These are phyloP conservation scores for Diadema setosum DNA, from an alignment of 35 echinoderm and acorn worm species.

Conservation along the genomic window DNA sequence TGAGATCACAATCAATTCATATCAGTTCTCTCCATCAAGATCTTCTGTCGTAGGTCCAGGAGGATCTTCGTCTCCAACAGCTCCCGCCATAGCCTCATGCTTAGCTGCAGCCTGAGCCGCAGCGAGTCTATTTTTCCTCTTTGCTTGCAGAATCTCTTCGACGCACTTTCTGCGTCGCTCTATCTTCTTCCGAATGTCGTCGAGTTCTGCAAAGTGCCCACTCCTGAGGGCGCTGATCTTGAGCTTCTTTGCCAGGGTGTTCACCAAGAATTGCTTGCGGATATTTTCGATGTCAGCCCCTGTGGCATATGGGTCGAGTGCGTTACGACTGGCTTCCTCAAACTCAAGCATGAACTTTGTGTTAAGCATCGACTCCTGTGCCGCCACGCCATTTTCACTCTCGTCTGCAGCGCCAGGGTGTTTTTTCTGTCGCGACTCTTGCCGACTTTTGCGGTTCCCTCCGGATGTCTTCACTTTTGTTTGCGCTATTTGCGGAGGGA, in stretches of 20 bases:
- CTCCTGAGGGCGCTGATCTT: constrained; percentile 69
- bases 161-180: constrained; percentile 69
- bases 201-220: constrained; percentile 63
- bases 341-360: constrained; percentile 13
- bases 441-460: background rate
- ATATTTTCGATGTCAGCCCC: constrained; percentile 43
- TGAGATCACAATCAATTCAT: no score
- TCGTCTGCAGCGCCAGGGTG: background rate
- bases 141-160: constrained; percentile 36
- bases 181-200: constrained; percentile 92
- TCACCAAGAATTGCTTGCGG: constrained; percentile 70
- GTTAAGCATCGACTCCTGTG: background rate
- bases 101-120: no score
- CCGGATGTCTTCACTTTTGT: background rate
- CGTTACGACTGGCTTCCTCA: background rate
- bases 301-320: background rate
- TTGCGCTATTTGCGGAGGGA: background rate
- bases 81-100: no score
- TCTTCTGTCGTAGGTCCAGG: no score
- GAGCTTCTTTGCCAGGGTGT: constrained; percentile 54
- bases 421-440: background rate
- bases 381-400: background rate
- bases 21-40: no score
- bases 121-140: no score
- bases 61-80: no score